Conservation (phyloP, 2,797 vertebrate genomes). For the Fistularia tabacaria region DNA sequence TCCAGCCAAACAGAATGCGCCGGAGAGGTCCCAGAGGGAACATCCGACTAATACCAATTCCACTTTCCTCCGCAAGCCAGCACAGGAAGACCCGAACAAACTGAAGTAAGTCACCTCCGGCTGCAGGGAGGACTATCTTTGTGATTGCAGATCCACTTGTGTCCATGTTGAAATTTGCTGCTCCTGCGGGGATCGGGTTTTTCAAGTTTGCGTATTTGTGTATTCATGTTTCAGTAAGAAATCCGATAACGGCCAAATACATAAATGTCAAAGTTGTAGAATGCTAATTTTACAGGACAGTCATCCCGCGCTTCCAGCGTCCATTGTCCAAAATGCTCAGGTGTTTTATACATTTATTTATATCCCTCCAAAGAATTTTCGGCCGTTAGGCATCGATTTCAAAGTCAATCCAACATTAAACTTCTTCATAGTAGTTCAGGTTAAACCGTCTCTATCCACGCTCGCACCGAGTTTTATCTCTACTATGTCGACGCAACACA, state of each 20-base stretch:
- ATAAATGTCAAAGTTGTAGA: neutral
- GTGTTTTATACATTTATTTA: too few relatives aligned
- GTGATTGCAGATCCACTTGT: neutral
- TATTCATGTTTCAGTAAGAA: neutral
- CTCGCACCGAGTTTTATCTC: too few relatives aligned
- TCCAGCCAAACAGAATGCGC: slow-evolving; percentile 74
- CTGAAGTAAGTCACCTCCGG: slow-evolving; percentile 83
- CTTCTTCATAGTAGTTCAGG: too few relatives aligned
- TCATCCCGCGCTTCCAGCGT: too few relatives aligned
- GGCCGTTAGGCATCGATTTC: too few relatives aligned
- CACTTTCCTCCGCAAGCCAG: slow-evolving; percentile 84
- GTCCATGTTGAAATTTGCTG: neutral
- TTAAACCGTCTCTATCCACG: too few relatives aligned
- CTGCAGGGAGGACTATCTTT: neutral
- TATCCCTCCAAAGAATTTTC: too few relatives aligned
- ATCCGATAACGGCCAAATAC: too few relatives aligned
- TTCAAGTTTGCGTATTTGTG: neutral
- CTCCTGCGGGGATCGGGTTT: neutral
- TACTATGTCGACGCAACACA: too few relatives aligned
- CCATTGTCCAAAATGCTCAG: too few relatives aligned
- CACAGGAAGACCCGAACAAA: slow-evolving; percentile 92
- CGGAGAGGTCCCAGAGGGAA: slow-evolving; percentile 79
- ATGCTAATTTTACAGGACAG: neutral
- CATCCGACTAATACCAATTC: slow-evolving; percentile 76
- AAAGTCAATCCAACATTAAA: too few relatives aligned